Conservation (phyloP, 2,888 invertebrate genomes). For the Apodemia mormo region DNA sequence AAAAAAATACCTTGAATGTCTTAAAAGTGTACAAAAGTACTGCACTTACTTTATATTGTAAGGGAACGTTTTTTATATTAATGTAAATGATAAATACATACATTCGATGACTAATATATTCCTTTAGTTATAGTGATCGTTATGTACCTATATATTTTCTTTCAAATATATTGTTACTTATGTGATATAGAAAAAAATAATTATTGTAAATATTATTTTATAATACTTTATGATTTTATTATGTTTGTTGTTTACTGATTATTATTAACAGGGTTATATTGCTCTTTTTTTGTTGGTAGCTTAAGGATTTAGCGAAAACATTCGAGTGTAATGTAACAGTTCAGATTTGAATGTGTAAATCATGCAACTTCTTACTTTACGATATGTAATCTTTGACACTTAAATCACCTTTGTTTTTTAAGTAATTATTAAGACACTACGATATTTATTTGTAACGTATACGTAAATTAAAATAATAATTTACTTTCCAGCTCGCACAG, state of each 20-base stretch:
- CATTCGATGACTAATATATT: not conserved
- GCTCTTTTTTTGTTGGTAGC: not conserved
- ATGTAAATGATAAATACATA: not conserved
- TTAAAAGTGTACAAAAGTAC: no score
- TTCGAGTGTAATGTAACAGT: no score
- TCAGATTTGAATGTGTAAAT: no score
- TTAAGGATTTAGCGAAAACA: not conserved
- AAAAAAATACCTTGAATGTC: no score
- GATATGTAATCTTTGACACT: no score
- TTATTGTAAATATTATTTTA: not conserved
- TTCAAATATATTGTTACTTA: conserved; percentile 17
- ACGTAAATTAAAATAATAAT: no score
- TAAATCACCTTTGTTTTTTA: no score
- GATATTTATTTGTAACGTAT: no score
- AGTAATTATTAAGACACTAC: no score
- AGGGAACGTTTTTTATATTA: not conserved
- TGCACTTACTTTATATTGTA: not conserved
- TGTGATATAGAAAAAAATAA: conserved; percentile 8
- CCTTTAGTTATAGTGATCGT: not conserved
- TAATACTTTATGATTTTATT: not conserved
- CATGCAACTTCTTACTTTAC: no score
- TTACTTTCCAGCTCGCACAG: no score
- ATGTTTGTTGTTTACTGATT: not conserved
- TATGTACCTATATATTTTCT: not conserved
- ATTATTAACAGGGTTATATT: not conserved